These are phyloP conservation scores for Myotis yumanensis DNA, from an alignment of 2,113 vertebrate genomes.

Conservation along the genomic window DNA sequence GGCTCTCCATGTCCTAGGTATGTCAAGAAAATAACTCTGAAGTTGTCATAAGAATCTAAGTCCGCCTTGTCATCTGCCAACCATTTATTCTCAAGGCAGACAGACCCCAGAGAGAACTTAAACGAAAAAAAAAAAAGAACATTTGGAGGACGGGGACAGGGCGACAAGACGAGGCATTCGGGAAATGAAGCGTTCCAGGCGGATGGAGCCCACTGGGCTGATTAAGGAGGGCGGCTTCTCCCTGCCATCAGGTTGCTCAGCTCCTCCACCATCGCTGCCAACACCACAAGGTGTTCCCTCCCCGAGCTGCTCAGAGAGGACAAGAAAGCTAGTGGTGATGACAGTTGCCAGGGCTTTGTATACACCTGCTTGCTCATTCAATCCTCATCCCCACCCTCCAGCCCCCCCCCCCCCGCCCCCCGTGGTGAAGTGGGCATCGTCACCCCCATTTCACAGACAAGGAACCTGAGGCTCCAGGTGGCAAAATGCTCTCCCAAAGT, in stretches of 20 bases:
- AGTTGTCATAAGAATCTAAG: neutral
- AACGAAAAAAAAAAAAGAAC: neutral
- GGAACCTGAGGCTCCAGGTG: neutral
- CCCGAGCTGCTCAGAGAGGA: neutral
- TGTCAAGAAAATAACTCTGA: neutral
- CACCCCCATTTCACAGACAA: neutral
- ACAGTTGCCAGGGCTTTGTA: neutral
- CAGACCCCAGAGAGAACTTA: neutral
- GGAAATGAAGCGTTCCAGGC: neutral
- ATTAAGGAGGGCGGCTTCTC: neutral
- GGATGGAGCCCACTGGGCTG: neutral
- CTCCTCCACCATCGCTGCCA: too few relatives aligned
- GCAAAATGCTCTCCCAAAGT: neutral
- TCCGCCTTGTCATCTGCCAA: neutral
- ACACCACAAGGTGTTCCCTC: neutral
- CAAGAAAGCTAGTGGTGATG: fast-evolving
- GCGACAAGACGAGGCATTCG: neutral
- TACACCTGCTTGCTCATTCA: neutral
- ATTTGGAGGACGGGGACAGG: neutral
- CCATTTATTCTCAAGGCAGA: neutral
- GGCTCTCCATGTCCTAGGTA: neutral
- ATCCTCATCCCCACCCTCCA: neutral
- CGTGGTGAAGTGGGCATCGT: neutral
- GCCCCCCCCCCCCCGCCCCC: too few relatives aligned
- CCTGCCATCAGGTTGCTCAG: fast-evolving